Conservation (phyloP, 1,140 invertebrate genomes). For the Delia radicum region DNA sequence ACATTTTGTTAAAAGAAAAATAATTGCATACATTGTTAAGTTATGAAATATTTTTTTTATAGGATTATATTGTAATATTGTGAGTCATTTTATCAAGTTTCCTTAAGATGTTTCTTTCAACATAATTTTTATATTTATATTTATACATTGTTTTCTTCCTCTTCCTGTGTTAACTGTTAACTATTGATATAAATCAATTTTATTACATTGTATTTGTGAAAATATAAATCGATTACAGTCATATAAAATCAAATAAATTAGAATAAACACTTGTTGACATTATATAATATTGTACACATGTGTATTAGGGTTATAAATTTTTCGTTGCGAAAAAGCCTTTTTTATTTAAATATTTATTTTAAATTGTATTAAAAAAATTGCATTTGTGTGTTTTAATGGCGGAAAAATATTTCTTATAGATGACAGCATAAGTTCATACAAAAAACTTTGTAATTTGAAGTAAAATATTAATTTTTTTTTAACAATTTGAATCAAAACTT, state of each 20-base stretch:
- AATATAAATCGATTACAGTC: constrained; percentile 13
- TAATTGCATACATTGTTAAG: background rate
- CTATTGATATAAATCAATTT: background rate
- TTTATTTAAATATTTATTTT: no score
- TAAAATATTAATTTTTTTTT: no score
- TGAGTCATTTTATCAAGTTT: background rate
- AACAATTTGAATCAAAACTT: no score
- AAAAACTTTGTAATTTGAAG: no score
- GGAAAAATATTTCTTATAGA: no score
- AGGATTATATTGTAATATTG: background rate
- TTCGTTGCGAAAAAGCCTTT: no score
- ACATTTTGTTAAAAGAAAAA: background rate
- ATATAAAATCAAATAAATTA: constrained; percentile 24
- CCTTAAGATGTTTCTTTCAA: background rate
- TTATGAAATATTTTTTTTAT: background rate
- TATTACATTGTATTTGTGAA: background rate
- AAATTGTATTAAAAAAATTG: no score
- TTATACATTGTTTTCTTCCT: background rate
- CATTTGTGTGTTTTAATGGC: no score
- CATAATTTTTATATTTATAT: background rate
- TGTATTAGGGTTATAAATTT: background rate
- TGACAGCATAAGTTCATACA: no score
- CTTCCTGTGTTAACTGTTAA: background rate
- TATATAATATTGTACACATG: background rate
- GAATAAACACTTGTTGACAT: constrained; percentile 20